These are phyloP conservation scores for Meloidogyne hapla DNA, from an alignment of 1,140 invertebrate genomes.

Conservation along the genomic window DNA sequence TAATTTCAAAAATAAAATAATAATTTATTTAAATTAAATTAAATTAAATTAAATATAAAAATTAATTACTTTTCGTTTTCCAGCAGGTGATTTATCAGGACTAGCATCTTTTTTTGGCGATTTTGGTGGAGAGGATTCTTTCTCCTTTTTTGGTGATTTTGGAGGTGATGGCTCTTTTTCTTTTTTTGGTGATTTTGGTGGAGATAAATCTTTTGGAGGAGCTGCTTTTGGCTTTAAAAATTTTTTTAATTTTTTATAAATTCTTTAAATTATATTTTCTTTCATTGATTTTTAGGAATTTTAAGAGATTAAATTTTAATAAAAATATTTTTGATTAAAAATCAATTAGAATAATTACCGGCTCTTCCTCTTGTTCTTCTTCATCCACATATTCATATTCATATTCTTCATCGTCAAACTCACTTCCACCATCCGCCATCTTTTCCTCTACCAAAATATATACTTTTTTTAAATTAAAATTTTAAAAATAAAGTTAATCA, in stretches of 20 bases:
- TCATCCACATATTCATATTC: slow-evolving; percentile 3
- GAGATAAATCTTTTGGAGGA: neutral
- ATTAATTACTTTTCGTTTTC: slow-evolving; percentile 19
- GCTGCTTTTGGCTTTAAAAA: neutral
- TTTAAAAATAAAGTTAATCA: neutral
- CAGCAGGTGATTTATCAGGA: slow-evolving; percentile 23
- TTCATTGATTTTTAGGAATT: too few relatives aligned
- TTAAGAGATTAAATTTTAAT: too few relatives aligned
- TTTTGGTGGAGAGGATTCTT: neutral
- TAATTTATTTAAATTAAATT: too few relatives aligned
- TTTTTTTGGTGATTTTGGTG: slow-evolving; percentile 17
- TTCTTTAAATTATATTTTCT: too few relatives aligned
- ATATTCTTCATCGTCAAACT: neutral
- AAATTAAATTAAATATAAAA: too few relatives aligned
- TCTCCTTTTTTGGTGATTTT: slow-evolving; percentile 19
- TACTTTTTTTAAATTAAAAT: neutral
- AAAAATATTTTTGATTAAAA: too few relatives aligned
- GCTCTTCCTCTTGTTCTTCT: neutral
- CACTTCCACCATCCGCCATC: neutral
- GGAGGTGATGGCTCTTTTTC: slow-evolving; percentile 27
- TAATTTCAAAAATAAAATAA: too few relatives aligned
- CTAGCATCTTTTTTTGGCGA: slow-evolving; percentile 25
- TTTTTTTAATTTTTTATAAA: too few relatives aligned
- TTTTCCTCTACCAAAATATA: neutral
- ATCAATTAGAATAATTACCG: neutral